Percentiles rank a stretch among this genome's conserved stretches.
Conservation (phyloP, 2,113 vertebrate species). For the Oceanodroma tethys region DNA sequence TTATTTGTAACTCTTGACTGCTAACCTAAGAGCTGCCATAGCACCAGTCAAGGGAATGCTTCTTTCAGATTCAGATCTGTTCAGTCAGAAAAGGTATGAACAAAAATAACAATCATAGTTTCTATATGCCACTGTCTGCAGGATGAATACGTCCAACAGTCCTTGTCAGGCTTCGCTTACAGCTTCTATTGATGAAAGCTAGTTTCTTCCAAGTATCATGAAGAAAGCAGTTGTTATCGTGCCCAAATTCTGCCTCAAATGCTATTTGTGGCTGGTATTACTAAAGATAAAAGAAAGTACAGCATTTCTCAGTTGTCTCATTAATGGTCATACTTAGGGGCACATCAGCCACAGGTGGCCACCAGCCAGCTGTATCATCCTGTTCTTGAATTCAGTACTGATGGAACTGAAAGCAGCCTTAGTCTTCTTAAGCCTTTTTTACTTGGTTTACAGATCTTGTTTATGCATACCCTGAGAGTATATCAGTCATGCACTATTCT, state of each 20-base stretch:
- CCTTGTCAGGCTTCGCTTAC: neutral
- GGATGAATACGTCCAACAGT: neutral
- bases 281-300: neutral
- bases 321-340: neutral
- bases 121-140: neutral
- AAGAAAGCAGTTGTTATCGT: neutral
- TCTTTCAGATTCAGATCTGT: neutral
- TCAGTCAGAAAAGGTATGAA: neutral
- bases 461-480: neutral
- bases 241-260: neutral
- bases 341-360: neutral
- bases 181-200: neutral
- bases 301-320: neutral
- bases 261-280: neutral
- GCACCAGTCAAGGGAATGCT: neutral
- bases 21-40: neutral
- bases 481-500: neutral
- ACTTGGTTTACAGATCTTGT: neutral
- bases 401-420: neutral
- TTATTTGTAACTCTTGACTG: neutral
- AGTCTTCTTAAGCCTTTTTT: neutral
- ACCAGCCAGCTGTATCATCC: neutral
- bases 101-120: neutral
- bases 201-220: neutral
- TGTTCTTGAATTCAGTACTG: neutral